Base-by-base conservation (phyloP, 2,797 vertebrate genomes). In the Lepus oiostolus region DNA sequence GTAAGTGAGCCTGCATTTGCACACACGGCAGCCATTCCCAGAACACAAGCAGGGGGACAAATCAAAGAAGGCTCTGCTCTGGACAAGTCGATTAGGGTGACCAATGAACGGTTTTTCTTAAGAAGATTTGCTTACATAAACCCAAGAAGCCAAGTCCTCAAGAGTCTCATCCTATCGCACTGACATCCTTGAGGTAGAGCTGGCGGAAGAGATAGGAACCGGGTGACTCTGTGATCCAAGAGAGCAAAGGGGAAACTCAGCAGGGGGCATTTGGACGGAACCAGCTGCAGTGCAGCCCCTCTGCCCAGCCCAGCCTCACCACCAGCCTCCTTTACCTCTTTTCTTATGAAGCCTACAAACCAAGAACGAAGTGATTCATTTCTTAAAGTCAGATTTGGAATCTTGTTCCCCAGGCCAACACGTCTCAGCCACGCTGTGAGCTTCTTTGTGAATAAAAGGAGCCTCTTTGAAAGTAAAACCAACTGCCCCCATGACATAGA, bases 61-160 rank as follows among this genome's bases (percentile, higher is more conserved):
- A 95, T 89, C 77, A 96, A 88, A 82, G 74, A 50, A 42, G 32
- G 28, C 68, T 90, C 85, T 0, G 2, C 52, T 74, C 26, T 21
- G 0, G 0, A 79, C 1, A 58, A 91, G 85, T 86, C 97, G 97
- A 96, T 97, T 76, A 97, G 90, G 81, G 77, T 35, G 38, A 88
- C 82, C 96, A 96, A 96, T 86, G 83, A 96, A 95, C 79, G 38
- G 4, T 60, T 96, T 97, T 97, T 94, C 96, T 96, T 93, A 92
- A 93, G 93, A 96, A 26, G 87, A 95, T 97, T 94, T 96, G 92
- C 93, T 89, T 95, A 88, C 86, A 89, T 95, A 96, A 93, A 95
- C 93, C 95, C 85, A 95, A 87, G 85, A 94, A 97, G 91, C 30
- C 12, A 58, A 96, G 76, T 21, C 52, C 91, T 71, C 92, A 70